Percentiles rank a stretch among this genome's conserved stretches.
Conservation (phyloP, 2,888 invertebrate species). For the Sisyra terminalis region DNA sequence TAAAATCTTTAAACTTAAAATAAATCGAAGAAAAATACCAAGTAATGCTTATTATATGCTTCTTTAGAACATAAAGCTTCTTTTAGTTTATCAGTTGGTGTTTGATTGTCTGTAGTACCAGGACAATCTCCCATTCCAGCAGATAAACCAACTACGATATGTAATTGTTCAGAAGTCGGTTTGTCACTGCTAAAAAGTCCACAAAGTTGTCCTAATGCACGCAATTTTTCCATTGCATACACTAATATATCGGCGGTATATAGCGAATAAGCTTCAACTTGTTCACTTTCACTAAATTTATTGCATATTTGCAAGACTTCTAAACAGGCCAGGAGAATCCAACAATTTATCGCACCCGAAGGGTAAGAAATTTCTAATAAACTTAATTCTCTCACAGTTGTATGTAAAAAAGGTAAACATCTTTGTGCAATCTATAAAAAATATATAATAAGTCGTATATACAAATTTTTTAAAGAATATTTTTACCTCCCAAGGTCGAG, state of each 20-base stretch:
- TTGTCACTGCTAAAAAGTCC: conserved; percentile 73
- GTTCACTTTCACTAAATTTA: conserved; percentile 43
- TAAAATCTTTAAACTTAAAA: neutral
- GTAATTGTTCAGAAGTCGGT: conserved; percentile 76
- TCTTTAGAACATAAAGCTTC: conserved; percentile 81
- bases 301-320: conserved; percentile 74
- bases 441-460: conserved; percentile 2
- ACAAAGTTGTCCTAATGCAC: conserved; percentile 74
- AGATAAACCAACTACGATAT: conserved; percentile 76
- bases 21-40: conserved; percentile 36
- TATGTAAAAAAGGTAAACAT: conserved; percentile 78
- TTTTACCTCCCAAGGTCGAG: conserved; percentile 64
- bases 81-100: conserved; percentile 69
- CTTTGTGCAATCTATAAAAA: conserved; percentile 60
- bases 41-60: conserved; percentile 76
- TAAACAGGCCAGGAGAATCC: conserved; percentile 82
- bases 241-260: conserved; percentile 79
- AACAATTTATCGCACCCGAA: conserved; percentile 75
- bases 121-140: conserved; percentile 72
- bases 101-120: conserved; percentile 33
- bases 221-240: conserved; percentile 54
- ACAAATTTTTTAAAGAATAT: neutral
- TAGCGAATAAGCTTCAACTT: conserved; percentile 59
- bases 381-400: conserved; percentile 69
- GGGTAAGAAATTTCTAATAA: conserved; percentile 64